A percentile compares a stretch with the other conserved stretches of the same genome.
Conservation (phyloP, 1,140 invertebrate genomes). For the Marisa cornuarietis region DNA sequence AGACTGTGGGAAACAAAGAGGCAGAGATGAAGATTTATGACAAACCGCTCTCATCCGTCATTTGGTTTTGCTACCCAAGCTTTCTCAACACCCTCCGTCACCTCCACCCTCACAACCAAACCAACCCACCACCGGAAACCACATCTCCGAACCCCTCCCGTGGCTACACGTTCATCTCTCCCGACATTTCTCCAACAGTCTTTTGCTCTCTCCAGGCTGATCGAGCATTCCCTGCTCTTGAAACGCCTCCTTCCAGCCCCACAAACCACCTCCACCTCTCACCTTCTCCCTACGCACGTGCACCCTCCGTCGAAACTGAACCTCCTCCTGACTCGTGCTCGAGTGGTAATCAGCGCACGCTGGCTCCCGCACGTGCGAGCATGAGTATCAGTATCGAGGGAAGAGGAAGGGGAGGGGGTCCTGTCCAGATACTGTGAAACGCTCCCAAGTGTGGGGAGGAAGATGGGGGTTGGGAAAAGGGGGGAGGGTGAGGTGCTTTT, state of each 20-base stretch:
- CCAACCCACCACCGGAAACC: no score
- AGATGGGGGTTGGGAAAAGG: background rate
- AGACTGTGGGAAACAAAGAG: constrained; percentile 4
- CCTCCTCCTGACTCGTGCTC: background rate
- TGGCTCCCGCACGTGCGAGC: background rate
- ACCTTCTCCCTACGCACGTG: no score
- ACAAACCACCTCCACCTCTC: no score
- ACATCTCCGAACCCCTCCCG: no score
- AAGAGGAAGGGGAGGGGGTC: background rate
- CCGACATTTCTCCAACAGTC: background rate
- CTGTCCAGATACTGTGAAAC: no score
- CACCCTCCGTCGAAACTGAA: no score
- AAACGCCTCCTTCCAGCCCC: no score
- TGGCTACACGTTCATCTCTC: no score
- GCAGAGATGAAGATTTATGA: constrained; percentile 9
- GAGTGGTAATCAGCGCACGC: background rate
- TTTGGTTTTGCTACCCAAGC: background rate
- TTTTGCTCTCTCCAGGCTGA: background rate
- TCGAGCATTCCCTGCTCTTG: background rate
- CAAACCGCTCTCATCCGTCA: constrained; percentile 3
- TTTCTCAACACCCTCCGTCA: no score
- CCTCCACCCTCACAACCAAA: no score
- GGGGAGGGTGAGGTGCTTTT: background rate
- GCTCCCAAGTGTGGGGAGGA: background rate
- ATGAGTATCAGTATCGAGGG: background rate